Conservation (phyloP, 2,888 invertebrate genomes). For the Antheraea yamamai region DNA sequence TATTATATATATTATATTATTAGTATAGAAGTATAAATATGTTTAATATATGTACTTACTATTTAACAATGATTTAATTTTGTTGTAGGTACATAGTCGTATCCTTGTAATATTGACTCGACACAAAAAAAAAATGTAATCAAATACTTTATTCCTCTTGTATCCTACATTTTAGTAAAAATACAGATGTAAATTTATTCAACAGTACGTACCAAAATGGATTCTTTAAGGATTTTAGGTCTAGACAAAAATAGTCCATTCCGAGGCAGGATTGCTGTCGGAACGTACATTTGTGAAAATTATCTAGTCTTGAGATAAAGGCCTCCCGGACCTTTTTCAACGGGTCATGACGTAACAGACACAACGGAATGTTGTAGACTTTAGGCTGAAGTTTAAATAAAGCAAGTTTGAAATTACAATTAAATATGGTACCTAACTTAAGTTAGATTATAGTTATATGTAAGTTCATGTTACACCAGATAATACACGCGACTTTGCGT, state of each 20-base stretch:
- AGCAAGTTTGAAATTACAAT: not conserved
- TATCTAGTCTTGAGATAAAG: slow-evolving; percentile 2
- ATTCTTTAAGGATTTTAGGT: not conserved
- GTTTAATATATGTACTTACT: no score
- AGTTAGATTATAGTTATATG: not conserved
- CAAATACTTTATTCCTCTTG: not conserved
- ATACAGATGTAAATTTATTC: not conserved
- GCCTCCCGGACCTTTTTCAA: not conserved
- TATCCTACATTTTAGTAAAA: not conserved
- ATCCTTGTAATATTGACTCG: not conserved
- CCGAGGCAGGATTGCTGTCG: slow-evolving; percentile 2
- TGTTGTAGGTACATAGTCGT: no score
- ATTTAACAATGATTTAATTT: no score
- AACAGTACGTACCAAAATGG: not conserved
- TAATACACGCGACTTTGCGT: not conserved
- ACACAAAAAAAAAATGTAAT: not conserved
- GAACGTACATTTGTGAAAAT: not conserved
- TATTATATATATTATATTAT: no score
- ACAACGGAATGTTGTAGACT: not conserved
- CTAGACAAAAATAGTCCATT: slow-evolving; percentile 3
- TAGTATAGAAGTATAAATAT: no score
- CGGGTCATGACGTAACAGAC: slow-evolving; percentile 1
- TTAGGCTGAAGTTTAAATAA: not conserved
- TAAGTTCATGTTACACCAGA: not conserved
- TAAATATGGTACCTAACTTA: not conserved